These are phyloP conservation scores for Sphyrna mokarran DNA, from an alignment of 2,113 vertebrate genomes.

Conservation along the genomic window DNA sequence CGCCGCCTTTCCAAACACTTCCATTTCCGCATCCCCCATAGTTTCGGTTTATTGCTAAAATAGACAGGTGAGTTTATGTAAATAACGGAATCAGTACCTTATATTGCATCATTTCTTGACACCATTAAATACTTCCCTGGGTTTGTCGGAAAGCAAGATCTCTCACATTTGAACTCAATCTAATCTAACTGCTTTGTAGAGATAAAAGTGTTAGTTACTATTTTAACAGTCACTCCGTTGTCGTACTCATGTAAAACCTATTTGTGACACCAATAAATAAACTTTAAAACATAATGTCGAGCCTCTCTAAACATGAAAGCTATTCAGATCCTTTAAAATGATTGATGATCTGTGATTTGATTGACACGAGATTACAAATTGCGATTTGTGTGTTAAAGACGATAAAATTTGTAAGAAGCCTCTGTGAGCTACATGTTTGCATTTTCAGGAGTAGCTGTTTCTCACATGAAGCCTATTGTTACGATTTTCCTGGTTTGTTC, in stretches of 20 bases:
- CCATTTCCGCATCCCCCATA: slow-evolving; percentile 67
- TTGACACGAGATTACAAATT: background rate
- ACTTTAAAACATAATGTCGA: background rate
- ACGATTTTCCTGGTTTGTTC: background rate
- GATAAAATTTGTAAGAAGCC: background rate
- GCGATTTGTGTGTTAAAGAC: background rate
- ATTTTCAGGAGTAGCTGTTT: background rate
- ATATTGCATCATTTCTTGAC: background rate
- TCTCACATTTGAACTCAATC: background rate
- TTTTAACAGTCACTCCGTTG: no score
- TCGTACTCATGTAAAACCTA: no score
- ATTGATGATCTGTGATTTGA: background rate
- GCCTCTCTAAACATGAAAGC: background rate
- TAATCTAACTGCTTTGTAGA: background rate
- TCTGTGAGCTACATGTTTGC: background rate
- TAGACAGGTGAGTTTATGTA: background rate
- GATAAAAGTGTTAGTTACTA: no score
- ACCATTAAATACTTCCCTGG: background rate
- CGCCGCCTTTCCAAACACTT: slow-evolving; percentile 60
- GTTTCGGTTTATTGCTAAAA: slow-evolving; percentile 46
- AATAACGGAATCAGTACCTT: background rate
- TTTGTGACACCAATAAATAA: no score
- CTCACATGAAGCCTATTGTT: background rate
- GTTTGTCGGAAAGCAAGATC: background rate
- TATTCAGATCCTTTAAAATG: background rate